Evolutionary conservation across 2,113 vertebrate genomes (phyloP).

Genomic region (Daubentonia madagascariensis): DNA sequence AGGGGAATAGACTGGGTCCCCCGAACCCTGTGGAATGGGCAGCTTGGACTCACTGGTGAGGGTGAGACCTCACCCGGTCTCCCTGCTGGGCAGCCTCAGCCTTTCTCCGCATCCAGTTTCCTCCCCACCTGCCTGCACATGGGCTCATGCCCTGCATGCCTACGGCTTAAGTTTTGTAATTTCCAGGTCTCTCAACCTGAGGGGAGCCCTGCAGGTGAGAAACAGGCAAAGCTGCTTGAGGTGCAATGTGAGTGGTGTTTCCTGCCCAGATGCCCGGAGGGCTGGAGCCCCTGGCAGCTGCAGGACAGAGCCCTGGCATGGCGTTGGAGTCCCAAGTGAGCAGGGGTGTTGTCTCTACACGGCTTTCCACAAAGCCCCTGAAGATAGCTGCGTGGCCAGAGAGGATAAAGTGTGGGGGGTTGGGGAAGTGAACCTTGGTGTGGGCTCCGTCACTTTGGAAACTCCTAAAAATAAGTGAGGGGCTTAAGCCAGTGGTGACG

Average conservation of each 20-base stretch:
- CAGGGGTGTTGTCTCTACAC: background rate
- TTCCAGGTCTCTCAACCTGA: background rate
- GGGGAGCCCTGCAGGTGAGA: background rate
- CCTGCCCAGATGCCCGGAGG: background rate
- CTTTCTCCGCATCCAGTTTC: no score
- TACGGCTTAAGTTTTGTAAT: background rate
- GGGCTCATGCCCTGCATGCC: no score
- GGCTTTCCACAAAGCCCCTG: background rate
- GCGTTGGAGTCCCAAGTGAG: no score
- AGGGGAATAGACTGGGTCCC: background rate
- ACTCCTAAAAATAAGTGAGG: background rate
- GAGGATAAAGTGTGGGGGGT: background rate
- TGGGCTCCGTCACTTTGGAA: background rate
- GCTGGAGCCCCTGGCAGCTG: background rate
- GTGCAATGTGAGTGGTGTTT: background rate
- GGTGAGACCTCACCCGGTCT: background rate
- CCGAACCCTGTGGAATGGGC: background rate
- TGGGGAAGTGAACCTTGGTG: rapidly evolving
- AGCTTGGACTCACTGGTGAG: background rate
- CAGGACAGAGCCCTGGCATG: background rate
- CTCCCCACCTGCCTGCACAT: rapidly evolving
- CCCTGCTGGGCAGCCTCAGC: background rate
- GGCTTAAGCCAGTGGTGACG: background rate
- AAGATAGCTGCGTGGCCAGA: background rate
- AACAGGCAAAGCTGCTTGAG: background rate